Base-by-base conservation (phyloP, 2,888 invertebrate species). In the Bombyx huttoni region DNA sequence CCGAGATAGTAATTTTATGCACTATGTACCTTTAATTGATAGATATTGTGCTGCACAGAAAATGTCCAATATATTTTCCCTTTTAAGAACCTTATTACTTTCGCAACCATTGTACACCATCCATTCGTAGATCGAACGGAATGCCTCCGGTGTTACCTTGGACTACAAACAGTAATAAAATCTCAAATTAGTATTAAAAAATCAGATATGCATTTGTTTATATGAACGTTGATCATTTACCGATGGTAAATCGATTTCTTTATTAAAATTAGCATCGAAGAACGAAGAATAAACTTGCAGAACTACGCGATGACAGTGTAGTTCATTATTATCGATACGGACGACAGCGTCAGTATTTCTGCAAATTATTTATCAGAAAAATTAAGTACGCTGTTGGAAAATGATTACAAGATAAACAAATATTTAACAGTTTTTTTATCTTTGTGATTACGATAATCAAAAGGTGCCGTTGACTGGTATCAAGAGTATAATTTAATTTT, bases 61-160 rank as follows among this genome's bases (percentile, higher is more conserved):
- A 34, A 95, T 81, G 64, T 94, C 93, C 50, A 95, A 75, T 48
- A 94, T 91, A 56, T 94, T 94, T 52, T 93, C 91, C 49, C 93
- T 89, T 53, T 90, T 91, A 0, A 95, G 75, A 3, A 91, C 79
- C 51, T 91, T 92, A 58, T 90, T 91, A 58, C 92, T 91, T 6
- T 92, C 92, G 52, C 84, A 87, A 8, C 90, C 91, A 33, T 83
- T 78, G 54, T 89, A 90, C 61, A 94, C 90, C 95, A 95, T 95
- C 95, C 95, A 95, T 61, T 94, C 92, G 75, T 95, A 95, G 51
- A 94, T 91, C 56, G 92, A 90, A 50, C 90, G 90, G 67, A 95
- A 95, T 0, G 94, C 91, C 57, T 87, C 80, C 0, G 90, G 79
- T 1, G 89, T 84, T 0, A 91, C 87, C 55, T 72, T 83, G 33